phyloP scores from a whole-genome alignment of 2,113 vertebrate species.

The Thamnophis sirtalis region DNA sequence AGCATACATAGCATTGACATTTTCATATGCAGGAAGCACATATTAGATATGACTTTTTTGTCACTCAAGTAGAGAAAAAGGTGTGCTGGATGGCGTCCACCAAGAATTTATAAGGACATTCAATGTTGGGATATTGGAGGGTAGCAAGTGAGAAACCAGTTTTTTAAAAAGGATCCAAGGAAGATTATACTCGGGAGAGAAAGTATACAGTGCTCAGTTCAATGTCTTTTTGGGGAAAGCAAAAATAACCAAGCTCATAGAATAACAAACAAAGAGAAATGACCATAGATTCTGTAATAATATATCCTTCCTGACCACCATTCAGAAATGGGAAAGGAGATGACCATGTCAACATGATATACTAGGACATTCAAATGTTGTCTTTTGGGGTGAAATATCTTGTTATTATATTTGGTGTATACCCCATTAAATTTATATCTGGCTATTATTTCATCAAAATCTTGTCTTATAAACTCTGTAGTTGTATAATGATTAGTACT shows the following conservation, averaged over 20 bases:
- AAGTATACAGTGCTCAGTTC: not conserved
- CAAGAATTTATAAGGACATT: not conserved
- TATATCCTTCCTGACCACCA: not conserved
- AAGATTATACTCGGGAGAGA: not conserved
- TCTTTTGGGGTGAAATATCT: not conserved
- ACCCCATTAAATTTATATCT: not conserved
- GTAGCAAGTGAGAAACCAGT: not conserved
- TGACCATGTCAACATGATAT: not conserved
- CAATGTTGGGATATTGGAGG: not conserved
- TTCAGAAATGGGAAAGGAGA: not conserved
- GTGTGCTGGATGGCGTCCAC: not conserved
- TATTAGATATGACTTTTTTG: not conserved
- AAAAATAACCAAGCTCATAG: not conserved
- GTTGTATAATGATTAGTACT: not conserved
- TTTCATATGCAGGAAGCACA: not conserved
- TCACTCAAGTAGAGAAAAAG: not conserved
- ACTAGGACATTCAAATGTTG: not conserved
- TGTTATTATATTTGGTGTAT: not conserved
- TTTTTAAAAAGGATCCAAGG: not conserved
- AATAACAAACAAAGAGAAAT: not conserved
- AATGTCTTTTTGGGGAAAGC: not conserved
- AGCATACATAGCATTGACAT: not conserved
- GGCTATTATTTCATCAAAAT: not conserved
- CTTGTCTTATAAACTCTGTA: not conserved
- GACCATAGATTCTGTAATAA: not conserved